Percentiles rank a stretch among this genome's conserved stretches.
phyloP scores from a whole-genome alignment of 2,113 vertebrate species.

The Nothocercus julius region DNA sequence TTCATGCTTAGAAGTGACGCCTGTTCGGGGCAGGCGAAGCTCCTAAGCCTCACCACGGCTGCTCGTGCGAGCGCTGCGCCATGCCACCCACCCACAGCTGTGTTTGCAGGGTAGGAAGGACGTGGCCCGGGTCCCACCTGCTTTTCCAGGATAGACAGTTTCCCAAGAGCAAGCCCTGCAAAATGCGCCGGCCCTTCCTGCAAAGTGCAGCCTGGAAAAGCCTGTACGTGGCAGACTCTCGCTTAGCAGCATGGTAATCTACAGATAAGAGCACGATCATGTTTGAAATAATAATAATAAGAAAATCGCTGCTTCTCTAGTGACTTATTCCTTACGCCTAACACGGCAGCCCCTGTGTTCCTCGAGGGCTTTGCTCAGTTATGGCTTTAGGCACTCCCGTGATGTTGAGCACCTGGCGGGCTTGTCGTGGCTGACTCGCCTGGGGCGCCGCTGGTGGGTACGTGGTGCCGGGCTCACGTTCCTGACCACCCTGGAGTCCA shows the following conservation, averaged over 20 bases:
- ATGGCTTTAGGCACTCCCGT: neutral
- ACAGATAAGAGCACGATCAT: neutral
- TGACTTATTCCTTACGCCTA: neutral
- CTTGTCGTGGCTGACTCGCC: neutral
- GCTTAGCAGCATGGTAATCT: neutral
- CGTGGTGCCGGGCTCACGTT: neutral
- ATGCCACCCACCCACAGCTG: neutral
- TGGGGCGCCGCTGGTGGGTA: neutral
- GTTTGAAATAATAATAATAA: neutral
- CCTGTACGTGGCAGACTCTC: fast-evolving
- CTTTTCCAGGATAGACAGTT: neutral
- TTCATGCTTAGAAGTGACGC: neutral
- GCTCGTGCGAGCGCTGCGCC: neutral
- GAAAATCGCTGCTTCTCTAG: neutral
- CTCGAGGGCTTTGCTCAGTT: neutral
- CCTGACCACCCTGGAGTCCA: neutral
- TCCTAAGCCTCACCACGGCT: neutral
- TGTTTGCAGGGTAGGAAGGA: neutral
- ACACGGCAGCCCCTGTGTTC: neutral
- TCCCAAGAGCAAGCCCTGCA: neutral
- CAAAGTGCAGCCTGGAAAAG: neutral
- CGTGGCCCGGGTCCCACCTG: neutral
- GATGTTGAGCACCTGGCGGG: neutral
- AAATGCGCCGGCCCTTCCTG: fast-evolving
- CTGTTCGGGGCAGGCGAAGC: neutral